A percentile compares a stretch with the other conserved stretches of the same genome.
Conservation (phyloP, 2,888 invertebrate genomes). For the Thelaira solivaga region DNA sequence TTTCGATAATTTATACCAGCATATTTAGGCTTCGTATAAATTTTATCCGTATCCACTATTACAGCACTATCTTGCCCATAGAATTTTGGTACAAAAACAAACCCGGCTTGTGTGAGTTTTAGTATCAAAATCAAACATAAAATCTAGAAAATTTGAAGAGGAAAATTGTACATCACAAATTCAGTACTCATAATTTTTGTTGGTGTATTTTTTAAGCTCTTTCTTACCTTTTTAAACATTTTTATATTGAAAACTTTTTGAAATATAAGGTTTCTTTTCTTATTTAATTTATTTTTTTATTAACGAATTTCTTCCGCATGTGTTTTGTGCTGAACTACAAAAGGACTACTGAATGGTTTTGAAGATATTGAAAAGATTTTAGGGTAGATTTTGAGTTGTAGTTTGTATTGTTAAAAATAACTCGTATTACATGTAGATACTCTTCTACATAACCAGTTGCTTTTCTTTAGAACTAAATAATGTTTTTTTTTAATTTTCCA, state of each 20-base stretch:
- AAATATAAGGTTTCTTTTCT: not conserved
- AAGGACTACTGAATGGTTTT: conserved; percentile 52
- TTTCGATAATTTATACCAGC: conserved; percentile 54
- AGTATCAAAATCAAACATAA: conserved; percentile 44
- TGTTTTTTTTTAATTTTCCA: no score
- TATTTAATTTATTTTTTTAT: no score
- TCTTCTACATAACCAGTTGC: conserved; percentile 15
- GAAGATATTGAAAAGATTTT: conserved; percentile 10
- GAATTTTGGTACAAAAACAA: conserved; percentile 63
- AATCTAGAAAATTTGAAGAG: conserved; percentile 40
- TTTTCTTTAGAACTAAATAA: no score
- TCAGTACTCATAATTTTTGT: no score
- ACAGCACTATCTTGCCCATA: conserved; percentile 67
- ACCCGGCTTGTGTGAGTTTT: conserved; percentile 42
- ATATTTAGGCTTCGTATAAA: conserved; percentile 1
- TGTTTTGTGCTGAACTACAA: conserved; percentile 15
- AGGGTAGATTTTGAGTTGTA: conserved; percentile 15
- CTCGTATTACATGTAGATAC: no score
- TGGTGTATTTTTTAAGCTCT: no score
- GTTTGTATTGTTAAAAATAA: not conserved
- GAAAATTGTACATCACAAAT: not conserved
- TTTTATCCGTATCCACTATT: conserved; percentile 65
- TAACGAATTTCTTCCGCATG: conserved; percentile 6
- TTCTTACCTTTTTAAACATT: conserved; percentile 46
- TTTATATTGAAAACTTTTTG: not conserved